Evolutionary conservation across 2,888 invertebrate genomes (phyloP).

Genomic region (Lydus trimaculatus): DNA sequence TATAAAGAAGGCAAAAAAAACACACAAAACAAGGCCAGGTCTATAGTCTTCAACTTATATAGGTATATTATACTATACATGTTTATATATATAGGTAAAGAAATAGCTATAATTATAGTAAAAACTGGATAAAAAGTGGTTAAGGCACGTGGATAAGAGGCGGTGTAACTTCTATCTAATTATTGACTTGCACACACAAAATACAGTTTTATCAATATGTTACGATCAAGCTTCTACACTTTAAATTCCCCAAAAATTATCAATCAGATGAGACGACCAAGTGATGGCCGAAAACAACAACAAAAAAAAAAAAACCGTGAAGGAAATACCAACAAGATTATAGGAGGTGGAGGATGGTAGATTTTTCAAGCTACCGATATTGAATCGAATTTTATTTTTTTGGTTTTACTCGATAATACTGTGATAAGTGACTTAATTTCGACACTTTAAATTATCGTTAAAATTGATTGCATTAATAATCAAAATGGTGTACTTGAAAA

Average conservation of each 20-base stretch:
- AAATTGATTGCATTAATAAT: too few relatives aligned
- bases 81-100: constrained; percentile 24
- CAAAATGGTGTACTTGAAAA: too few relatives aligned
- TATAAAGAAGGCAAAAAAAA: constrained; percentile 29
- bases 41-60: background rate
- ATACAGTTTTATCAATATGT: constrained; percentile 50
- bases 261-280: background rate
- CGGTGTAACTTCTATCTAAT: constrained; percentile 53
- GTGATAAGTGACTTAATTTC: too few relatives aligned
- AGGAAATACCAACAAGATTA: background rate
- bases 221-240: constrained; percentile 54
- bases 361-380: background rate
- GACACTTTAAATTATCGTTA: too few relatives aligned
- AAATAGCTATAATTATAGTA: constrained; percentile 61
- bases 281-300: background rate
- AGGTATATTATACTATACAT: background rate
- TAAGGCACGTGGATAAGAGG: constrained; percentile 51
- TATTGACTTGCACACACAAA: constrained; percentile 45
- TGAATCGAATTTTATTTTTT: background rate
- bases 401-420: too few relatives aligned
- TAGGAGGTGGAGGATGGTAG: background rate
- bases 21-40: constrained; percentile 37
- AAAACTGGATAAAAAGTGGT: constrained; percentile 58
- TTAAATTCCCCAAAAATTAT: constrained; percentile 33
- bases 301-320: background rate